phyloP scores from a whole-genome alignment of 2,888 invertebrate species.

The Tetropium fuscum region DNA sequence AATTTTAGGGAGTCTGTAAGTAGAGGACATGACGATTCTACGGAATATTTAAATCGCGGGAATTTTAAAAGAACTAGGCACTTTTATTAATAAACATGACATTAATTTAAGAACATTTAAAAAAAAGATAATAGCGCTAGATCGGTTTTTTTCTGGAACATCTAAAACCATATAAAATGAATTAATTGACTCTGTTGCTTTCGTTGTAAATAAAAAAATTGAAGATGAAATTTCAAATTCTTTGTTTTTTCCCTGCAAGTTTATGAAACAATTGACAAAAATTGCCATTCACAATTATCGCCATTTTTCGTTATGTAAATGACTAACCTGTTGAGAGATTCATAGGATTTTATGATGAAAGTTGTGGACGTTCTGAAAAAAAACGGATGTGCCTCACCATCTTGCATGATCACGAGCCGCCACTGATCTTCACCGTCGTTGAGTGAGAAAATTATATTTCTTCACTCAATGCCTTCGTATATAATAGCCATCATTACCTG shows the following conservation, averaged over 20 bases:
- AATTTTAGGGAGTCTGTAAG: too few species aligned
- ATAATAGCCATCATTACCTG: too few species aligned
- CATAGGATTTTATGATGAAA: constrained; percentile 52
- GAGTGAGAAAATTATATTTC: too few species aligned
- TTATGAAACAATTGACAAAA: constrained; percentile 43
- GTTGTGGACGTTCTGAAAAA: constrained; percentile 42
- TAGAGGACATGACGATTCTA: constrained; percentile 26
- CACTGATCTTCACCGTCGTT: too few species aligned
- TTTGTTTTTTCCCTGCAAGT: constrained; percentile 33
- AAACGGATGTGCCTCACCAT: too few species aligned
- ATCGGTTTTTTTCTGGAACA: constrained; percentile 29
- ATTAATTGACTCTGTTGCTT: constrained; percentile 32
- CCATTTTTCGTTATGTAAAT: constrained; percentile 52
- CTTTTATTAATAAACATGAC: constrained; percentile 1
- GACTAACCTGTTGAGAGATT: constrained; percentile 51
- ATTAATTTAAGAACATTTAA: constrained; percentile 6
- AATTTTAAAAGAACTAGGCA: constrained; percentile 43
- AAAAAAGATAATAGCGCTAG: not conserved
- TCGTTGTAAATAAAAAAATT: constrained; percentile 21
- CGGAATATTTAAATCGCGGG: constrained; percentile 21
- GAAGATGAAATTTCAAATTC: constrained; percentile 30
- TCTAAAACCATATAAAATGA: constrained; percentile 40
- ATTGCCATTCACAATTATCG: constrained; percentile 44
- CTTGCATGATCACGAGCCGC: too few species aligned
- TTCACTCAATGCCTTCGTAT: too few species aligned